Base-by-base conservation (phyloP, 2,797 vertebrate genomes). In the Uromys caudimaculatus region DNA sequence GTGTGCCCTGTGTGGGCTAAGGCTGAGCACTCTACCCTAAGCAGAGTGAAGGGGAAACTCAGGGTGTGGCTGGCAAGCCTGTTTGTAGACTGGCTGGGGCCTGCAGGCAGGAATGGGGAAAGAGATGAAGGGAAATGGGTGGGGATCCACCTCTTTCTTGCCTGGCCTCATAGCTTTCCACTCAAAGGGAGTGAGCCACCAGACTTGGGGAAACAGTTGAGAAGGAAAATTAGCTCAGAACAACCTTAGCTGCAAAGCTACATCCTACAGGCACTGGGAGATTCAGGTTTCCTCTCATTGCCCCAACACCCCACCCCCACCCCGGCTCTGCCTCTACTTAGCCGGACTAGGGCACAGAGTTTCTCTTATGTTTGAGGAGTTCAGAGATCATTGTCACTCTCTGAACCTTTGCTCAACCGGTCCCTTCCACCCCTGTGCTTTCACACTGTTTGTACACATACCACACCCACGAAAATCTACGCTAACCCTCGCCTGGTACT, bases 61-160 rank as follows among this genome's bases (percentile, higher is more conserved):
- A 84, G 95, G 91, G 89, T 89, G 84, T n/a, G 89, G 24, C 6
- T 67, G 82, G 79, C 73, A 92, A 52, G 32, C 47, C 29, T 35
- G 47, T 62, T 86, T n/a, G 76, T 82, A 32, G 67, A 35, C 79
- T 29, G 29, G 4, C 47, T 32, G 78, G 12, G 32, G 41, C 56
- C 67, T 23, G 41, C 17, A 52, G 52, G 69, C 16, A 24, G 27
- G n/a, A 38, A 24, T 32, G 50, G 24, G 50, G 56, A 56, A 58
- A 14, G 41, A n/a, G 41, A 41, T 32, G 71, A 29, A 73, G 75
- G 14, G 19, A 8, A 75, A 4, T 38, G 47, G 75, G 41, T 58
- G 52, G 58, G 41, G 50, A 44, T 44, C 24, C 14, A 10, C 47
- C 47, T 58, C 38, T 19, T 38, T 52, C 24, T 58, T 29, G 58